These are phyloP conservation scores for Ganaspis sp. DNA, from an alignment of 1,140 invertebrate species.

Conservation along the genomic window DNA sequence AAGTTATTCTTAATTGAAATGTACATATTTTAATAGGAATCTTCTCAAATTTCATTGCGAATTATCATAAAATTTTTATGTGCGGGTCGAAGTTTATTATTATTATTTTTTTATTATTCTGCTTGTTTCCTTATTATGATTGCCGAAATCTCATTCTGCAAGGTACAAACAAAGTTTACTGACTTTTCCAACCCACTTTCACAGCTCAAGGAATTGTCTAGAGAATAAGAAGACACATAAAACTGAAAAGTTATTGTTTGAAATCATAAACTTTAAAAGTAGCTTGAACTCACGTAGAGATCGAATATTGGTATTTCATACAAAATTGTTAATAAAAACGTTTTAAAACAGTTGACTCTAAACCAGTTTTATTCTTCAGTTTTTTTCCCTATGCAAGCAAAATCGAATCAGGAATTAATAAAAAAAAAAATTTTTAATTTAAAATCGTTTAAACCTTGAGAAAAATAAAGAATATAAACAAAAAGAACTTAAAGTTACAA, in stretches of 20 bases:
- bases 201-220: constrained; percentile 14
- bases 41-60: neutral
- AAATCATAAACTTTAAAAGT: constrained; percentile 25
- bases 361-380: neutral
- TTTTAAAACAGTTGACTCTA: constrained; percentile 4
- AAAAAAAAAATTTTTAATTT: too few relatives aligned
- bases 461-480: too few relatives aligned
- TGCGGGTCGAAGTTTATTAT: neutral
- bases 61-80: neutral
- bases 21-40: neutral
- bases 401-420: neutral
- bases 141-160: neutral
- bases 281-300: neutral
- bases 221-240: constrained; percentile 27
- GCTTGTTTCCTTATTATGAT: constrained; percentile 5
- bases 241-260: constrained; percentile 25
- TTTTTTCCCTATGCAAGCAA: neutral
- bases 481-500: too few relatives aligned
- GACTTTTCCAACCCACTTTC: constrained; percentile 25
- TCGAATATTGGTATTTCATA: constrained; percentile 11
- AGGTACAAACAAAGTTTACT: constrained; percentile 19
- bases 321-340: neutral
- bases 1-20: too few relatives aligned
- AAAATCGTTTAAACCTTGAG: too few relatives aligned
- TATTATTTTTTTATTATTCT: neutral